Conservation (phyloP, 2,797 vertebrate species). For the Chrosomus eos region DNA sequence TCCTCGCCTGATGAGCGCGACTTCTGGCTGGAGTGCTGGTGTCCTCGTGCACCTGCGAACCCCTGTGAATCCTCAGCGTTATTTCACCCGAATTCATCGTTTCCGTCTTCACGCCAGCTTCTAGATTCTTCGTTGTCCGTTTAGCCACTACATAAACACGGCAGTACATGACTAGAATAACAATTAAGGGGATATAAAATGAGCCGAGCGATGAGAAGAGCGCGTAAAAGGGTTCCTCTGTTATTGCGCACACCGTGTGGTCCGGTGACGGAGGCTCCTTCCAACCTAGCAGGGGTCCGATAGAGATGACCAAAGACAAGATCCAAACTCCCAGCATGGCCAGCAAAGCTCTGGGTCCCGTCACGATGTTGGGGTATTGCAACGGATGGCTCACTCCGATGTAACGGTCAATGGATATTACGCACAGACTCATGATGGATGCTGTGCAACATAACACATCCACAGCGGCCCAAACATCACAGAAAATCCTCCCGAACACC, state of each 20-base stretch:
- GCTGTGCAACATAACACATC: slow-evolving; percentile 57
- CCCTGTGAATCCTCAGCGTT: slow-evolving; percentile 55
- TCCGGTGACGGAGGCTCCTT: slow-evolving; percentile 57
- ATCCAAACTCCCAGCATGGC: slow-evolving; percentile 56
- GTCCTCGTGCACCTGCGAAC: slow-evolving; percentile 49
- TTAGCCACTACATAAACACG: slow-evolving; percentile 61
- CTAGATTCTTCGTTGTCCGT: slow-evolving; percentile 52
- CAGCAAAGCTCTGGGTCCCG: slow-evolving; percentile 53
- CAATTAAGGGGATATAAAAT: slow-evolving; percentile 62
- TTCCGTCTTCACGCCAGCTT: slow-evolving; percentile 57
- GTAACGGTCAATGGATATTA: slow-evolving; percentile 59
- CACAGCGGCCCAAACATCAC: slow-evolving; percentile 53
- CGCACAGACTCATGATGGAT: slow-evolving; percentile 58
- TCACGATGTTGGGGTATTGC: slow-evolving; percentile 57
- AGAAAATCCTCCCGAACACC: slow-evolving; percentile 55
- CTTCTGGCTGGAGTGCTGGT: slow-evolving; percentile 6
- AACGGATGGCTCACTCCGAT: slow-evolving; percentile 60
- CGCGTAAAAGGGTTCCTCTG: slow-evolving; percentile 60
- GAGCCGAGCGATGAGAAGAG: slow-evolving; percentile 60
- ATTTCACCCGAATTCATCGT: slow-evolving; percentile 48
- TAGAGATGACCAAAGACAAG: slow-evolving; percentile 52
- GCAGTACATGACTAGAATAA: slow-evolving; percentile 60
- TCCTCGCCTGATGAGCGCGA: slow-evolving; percentile 42
- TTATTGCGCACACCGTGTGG: slow-evolving; percentile 52
- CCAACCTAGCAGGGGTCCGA: slow-evolving; percentile 59